A percentile compares a stretch with the other conserved stretches of the same genome.
Evolutionary conservation across 2,113 vertebrate genomes (phyloP).

Genomic region (Condylura cristata): DNA sequence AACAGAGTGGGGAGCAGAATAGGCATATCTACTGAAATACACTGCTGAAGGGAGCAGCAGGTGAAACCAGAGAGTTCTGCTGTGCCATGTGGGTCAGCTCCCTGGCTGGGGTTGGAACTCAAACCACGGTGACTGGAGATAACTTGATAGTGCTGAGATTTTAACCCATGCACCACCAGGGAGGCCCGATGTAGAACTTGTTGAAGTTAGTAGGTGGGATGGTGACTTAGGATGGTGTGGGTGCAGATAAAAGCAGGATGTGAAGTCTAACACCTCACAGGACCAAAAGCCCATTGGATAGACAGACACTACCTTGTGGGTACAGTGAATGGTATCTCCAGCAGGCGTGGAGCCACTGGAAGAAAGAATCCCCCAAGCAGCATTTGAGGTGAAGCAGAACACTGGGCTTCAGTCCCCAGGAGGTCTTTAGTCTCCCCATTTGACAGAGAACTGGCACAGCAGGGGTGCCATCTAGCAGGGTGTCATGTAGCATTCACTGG

Average conservation of each 20-base stretch:
- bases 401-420: no score
- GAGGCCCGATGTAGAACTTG: neutral
- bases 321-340: neutral
- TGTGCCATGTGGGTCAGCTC: no score
- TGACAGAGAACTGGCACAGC: neutral
- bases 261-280: neutral
- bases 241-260: neutral
- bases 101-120: no score
- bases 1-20: no score
- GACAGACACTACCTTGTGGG: neutral
- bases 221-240: neutral
- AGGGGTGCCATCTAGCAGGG: neutral
- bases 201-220: neutral
- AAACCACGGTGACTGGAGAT: no score
- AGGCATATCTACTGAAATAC: no score
- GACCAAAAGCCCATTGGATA: neutral
- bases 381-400: neutral
- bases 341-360: accelerated
- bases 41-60: no score
- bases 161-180: no score
- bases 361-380: neutral
- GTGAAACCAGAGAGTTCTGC: no score
- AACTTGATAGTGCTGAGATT: no score
- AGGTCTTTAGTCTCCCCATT: neutral
- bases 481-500: neutral